Percentiles rank a stretch among this genome's conserved stretches.
phyloP scores from a whole-genome alignment of 2,888 invertebrate species.

The Rutpela maculata region DNA sequence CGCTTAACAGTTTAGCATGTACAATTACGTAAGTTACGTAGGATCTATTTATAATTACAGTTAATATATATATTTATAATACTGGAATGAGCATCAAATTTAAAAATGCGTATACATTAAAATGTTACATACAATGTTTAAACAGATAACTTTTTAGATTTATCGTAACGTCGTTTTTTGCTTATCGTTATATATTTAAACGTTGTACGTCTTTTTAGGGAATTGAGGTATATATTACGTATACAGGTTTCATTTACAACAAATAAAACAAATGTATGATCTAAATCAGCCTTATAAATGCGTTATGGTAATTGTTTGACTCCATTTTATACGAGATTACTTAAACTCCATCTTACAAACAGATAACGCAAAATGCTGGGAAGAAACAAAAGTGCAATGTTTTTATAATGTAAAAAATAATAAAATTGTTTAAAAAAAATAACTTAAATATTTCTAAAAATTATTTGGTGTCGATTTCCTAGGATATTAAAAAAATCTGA shows the following conservation, averaged over 20 bases:
- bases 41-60: constrained; percentile 52
- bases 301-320: constrained; percentile 54
- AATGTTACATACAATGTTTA: constrained; percentile 51
- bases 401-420: not conserved
- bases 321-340: constrained; percentile 47
- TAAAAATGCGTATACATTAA: constrained; percentile 68
- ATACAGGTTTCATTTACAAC: constrained; percentile 75
- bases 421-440: not conserved
- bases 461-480: not conserved
- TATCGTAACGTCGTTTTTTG: constrained; percentile 2
- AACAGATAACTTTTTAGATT: constrained; percentile 26
- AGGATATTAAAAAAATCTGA: not conserved
- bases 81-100: constrained; percentile 72
- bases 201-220: constrained; percentile 41
- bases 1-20: constrained; percentile 51
- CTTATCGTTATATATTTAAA: constrained; percentile 40
- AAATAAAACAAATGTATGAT: constrained; percentile 55
- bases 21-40: constrained; percentile 48
- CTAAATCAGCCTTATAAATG: constrained; percentile 65
- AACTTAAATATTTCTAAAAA: not conserved
- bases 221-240: constrained; percentile 80
- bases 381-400: not conserved
- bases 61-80: constrained; percentile 65
- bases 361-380: not conserved
- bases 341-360: constrained; percentile 1